Evolutionary conservation across 1,140 invertebrate species (phyloP).

Genomic region (Aporrectodea caliginosa): DNA sequence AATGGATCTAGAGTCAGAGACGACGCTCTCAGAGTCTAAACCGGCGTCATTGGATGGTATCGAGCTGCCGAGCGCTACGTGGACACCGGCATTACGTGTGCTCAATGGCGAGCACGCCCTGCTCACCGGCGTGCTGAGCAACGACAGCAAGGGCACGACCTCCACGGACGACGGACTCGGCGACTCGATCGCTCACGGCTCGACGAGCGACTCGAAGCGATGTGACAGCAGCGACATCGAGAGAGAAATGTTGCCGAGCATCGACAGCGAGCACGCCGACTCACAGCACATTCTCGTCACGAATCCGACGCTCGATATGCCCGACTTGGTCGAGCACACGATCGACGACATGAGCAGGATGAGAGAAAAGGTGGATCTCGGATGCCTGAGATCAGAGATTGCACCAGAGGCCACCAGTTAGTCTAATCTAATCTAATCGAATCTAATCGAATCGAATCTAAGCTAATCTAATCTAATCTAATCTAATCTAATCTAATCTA

Average conservation of each 20-base stretch:
- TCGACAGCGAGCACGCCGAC: slow-evolving; percentile 1
- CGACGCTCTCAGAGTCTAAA: too few relatives aligned
- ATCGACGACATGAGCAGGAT: neutral
- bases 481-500: too few relatives aligned
- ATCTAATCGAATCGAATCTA: too few relatives aligned
- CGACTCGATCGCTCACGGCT: slow-evolving; percentile 18
- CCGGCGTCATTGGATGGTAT: too few relatives aligned
- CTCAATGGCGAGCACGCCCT: neutral
- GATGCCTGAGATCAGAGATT: neutral
- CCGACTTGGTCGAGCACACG: slow-evolving; percentile 1
- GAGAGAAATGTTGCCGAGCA: slow-evolving; percentile 5
- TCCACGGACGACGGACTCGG: slow-evolving; percentile 16
- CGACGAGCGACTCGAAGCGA: slow-evolving; percentile 21
- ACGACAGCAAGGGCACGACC: neutral
- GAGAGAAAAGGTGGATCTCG: neutral
- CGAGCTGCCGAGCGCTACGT: too few relatives aligned
- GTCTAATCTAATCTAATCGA: too few relatives aligned
- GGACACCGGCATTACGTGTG: neutral
- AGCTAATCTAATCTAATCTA: too few relatives aligned
- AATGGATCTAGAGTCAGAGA: too few relatives aligned
- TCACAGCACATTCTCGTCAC: slow-evolving; percentile 20
- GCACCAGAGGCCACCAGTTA: too few relatives aligned
- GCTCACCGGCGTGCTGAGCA: neutral
- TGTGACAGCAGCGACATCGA: slow-evolving; percentile 23
- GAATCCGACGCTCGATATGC: slow-evolving; percentile 15